These are phyloP conservation scores for Eubucco bourcierii DNA, from an alignment of 2,113 vertebrate genomes.

Conservation along the genomic window DNA sequence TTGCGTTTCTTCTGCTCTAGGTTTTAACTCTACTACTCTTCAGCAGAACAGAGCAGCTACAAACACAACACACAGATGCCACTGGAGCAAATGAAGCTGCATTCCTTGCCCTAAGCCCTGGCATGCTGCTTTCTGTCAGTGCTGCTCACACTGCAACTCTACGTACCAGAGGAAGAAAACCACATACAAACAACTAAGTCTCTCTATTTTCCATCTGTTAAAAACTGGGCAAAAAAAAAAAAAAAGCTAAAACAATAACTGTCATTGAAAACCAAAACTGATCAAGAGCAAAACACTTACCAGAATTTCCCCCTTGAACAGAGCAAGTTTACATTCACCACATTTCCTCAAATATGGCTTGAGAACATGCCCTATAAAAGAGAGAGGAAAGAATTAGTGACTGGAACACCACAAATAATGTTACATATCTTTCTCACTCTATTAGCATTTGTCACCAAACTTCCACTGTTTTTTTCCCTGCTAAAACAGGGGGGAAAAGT, in stretches of 20 bases:
- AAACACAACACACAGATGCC: constrained; percentile 39
- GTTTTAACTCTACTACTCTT: constrained; percentile 3
- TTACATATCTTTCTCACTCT: background rate
- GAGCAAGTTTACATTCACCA: constrained; percentile 60
- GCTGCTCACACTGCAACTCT: background rate
- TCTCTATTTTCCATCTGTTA: background rate
- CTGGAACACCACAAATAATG: background rate
- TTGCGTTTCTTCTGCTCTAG: background rate
- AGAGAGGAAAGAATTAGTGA: background rate
- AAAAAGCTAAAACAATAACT: background rate
- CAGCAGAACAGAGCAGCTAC: constrained; percentile 14
- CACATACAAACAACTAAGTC: background rate
- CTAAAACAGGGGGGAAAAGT: background rate
- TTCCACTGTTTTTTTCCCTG: background rate
- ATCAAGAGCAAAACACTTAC: constrained; percentile 44
- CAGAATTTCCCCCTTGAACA: constrained; percentile 16
- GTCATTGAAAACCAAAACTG: background rate
- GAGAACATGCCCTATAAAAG: constrained; percentile 35
- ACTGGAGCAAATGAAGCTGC: constrained; percentile 51
- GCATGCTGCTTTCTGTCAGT: constrained; percentile 28
- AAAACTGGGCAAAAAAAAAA: background rate
- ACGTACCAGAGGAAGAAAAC: background rate
- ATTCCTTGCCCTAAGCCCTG: constrained; percentile 16
- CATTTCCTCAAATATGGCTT: constrained; percentile 52
- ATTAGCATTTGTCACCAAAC: background rate